A percentile compares a stretch with the other conserved stretches of the same genome.
Conservation (phyloP, 2,797 vertebrate species). For the Mormyrus proboscirostris region DNA sequence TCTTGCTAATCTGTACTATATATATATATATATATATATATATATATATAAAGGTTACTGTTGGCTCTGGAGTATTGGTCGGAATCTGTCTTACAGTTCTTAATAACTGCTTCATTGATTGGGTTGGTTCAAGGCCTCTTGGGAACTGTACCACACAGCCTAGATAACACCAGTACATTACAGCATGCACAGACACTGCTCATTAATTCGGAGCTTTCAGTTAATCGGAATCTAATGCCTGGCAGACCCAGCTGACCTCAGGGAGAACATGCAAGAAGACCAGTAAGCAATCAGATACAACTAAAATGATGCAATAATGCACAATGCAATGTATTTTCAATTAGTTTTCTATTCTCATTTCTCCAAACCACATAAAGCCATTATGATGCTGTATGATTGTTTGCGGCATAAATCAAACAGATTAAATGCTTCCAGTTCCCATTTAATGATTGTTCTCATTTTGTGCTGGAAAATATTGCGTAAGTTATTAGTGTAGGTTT, state of each 20-base stretch:
- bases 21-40: neutral
- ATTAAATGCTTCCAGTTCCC: neutral
- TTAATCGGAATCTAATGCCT: neutral
- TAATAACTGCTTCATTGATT: neutral
- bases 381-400: slow-evolving; percentile 16
- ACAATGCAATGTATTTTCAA: neutral
- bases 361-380: neutral
- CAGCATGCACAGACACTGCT: neutral
- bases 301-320: neutral
- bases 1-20: neutral
- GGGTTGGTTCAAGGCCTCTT: neutral
- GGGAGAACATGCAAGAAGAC: neutral
- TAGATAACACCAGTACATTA: neutral
- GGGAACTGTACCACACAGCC: neutral
- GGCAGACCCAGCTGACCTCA: neutral
- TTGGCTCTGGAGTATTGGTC: neutral
- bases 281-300: neutral
- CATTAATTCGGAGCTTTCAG: neutral
- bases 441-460: neutral
- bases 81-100: neutral
- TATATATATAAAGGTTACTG: neutral
- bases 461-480: neutral
- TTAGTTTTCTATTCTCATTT: neutral
- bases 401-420: neutral
- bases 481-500: neutral